Evolutionary conservation across 2,888 invertebrate genomes (phyloP).

Genomic region (Drosophila phalerata): DNA sequence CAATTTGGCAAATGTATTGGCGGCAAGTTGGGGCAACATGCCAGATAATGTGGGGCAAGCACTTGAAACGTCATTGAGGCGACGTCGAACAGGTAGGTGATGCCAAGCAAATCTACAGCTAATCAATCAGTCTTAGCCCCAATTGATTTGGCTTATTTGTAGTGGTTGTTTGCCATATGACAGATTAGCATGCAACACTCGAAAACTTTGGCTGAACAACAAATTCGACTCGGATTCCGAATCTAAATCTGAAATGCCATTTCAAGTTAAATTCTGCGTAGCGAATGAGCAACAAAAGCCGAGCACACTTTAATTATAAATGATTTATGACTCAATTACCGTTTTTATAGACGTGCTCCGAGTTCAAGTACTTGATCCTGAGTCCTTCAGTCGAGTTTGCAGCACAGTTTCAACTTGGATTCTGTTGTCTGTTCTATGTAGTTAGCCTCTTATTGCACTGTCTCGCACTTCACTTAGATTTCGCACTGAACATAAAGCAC

Average conservation of each 20-base stretch:
- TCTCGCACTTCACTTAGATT: slow-evolving; percentile 60
- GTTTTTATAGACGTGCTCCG: slow-evolving; percentile 46
- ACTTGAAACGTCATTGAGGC: slow-evolving; percentile 29
- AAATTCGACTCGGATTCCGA: background rate
- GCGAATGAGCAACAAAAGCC: slow-evolving; percentile 20
- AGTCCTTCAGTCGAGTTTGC: slow-evolving; percentile 7
- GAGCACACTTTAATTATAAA: slow-evolving; percentile 53
- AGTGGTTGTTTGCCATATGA: background rate
- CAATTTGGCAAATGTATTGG: slow-evolving; percentile 39
- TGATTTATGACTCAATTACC: slow-evolving; percentile 73
- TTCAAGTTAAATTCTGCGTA: slow-evolving; percentile 41
- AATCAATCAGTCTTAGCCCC: slow-evolving; percentile 56
- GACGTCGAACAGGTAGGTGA: slow-evolving; percentile 11
- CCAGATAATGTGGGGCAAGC: slow-evolving; percentile 23
- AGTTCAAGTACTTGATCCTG: slow-evolving; percentile 8
- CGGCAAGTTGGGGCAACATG: slow-evolving; percentile 4
- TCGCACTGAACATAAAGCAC: slow-evolving; percentile 33
- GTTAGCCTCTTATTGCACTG: slow-evolving; percentile 21
- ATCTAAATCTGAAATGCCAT: slow-evolving; percentile 14
- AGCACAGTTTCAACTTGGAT: slow-evolving; percentile 10
- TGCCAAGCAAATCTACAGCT: slow-evolving; percentile 51
- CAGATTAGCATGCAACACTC: slow-evolving; percentile 18
- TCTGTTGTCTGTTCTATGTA: slow-evolving; percentile 24
- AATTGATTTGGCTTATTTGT: slow-evolving; percentile 28
- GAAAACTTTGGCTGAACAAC: background rate